Evolutionary conservation across 1,140 invertebrate genomes (phyloP).

Genomic region (Drosophila subobscura): DNA sequence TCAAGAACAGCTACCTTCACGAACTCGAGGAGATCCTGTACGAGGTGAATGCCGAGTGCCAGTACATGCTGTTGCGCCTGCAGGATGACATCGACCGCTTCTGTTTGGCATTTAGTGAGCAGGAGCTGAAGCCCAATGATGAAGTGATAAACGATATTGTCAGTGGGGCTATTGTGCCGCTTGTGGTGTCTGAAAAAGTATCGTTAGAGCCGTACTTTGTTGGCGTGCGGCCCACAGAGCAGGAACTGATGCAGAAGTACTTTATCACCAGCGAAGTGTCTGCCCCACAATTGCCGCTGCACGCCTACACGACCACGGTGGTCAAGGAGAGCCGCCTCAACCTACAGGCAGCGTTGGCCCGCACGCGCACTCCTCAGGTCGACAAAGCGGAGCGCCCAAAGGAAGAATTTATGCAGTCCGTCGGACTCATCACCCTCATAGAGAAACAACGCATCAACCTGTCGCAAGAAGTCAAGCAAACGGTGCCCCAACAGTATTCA

Average conservation of each 20-base stretch:
- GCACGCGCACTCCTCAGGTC: conserved; percentile 19
- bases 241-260: conserved; percentile 53
- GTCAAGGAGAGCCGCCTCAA: conserved; percentile 53
- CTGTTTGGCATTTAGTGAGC: conserved; percentile 54
- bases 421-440: conserved; percentile 57
- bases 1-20: conserved; percentile 52
- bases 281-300: conserved; percentile 5
- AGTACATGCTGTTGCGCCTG: conserved; percentile 61
- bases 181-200: conserved; percentile 16
- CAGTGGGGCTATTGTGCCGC: conserved; percentile 48
- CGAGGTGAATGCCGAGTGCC: conserved; percentile 73
- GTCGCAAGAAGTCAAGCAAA: conserved; percentile 13
- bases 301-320: neutral
- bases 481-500: conserved; percentile 14
- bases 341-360: conserved; percentile 58
- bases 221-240: conserved; percentile 41
- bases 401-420: conserved; percentile 47
- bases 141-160: conserved; percentile 48
- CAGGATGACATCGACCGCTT: conserved; percentile 70
- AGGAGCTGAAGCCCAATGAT: conserved; percentile 49
- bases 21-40: conserved; percentile 67
- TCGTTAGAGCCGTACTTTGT: conserved; percentile 37
- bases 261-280: conserved; percentile 21
- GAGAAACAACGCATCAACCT: conserved; percentile 32
- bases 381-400: conserved; percentile 20